Evolutionary conservation across 1,140 invertebrate genomes (phyloP).

Genomic region (Zaprionus camerounensis): DNA sequence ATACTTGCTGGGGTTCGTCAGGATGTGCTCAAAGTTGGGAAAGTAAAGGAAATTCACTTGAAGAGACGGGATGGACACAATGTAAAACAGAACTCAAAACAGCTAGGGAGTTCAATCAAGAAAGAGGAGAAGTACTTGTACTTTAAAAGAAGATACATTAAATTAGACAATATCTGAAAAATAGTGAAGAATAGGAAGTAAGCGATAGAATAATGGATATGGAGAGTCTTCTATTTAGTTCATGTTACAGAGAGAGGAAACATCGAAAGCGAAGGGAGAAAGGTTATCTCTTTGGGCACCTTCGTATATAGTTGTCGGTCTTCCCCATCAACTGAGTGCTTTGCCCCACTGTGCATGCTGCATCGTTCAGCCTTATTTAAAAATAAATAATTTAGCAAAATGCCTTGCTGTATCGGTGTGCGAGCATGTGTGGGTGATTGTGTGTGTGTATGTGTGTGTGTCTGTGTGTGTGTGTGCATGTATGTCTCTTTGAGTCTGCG

Average conservation of each 20-base stretch:
- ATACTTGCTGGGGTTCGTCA: background rate
- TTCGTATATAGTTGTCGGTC: background rate
- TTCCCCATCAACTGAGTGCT: background rate
- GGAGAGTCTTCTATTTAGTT: too few relatives aligned
- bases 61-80: too few relatives aligned
- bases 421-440: background rate
- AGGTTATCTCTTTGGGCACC: background rate
- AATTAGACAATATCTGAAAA: too few relatives aligned
- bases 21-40: background rate
- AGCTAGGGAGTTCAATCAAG: background rate
- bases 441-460: background rate
- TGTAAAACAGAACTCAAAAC: too few relatives aligned
- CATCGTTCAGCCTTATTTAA: conserved; percentile 19
- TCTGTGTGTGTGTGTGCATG: background rate
- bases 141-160: too few relatives aligned
- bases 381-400: conserved; percentile 59
- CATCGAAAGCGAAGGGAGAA: too few relatives aligned
- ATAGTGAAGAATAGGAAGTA: too few relatives aligned
- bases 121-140: too few relatives aligned
- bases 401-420: conserved; percentile 7
- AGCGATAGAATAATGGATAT: too few relatives aligned
- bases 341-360: background rate
- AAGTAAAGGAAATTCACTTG: background rate
- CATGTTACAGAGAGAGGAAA: too few relatives aligned
- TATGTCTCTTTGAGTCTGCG: conserved; percentile 7